Evolutionary conservation across 1,140 invertebrate genomes (phyloP).

Genomic region (Batillaria attramentaria): DNA sequence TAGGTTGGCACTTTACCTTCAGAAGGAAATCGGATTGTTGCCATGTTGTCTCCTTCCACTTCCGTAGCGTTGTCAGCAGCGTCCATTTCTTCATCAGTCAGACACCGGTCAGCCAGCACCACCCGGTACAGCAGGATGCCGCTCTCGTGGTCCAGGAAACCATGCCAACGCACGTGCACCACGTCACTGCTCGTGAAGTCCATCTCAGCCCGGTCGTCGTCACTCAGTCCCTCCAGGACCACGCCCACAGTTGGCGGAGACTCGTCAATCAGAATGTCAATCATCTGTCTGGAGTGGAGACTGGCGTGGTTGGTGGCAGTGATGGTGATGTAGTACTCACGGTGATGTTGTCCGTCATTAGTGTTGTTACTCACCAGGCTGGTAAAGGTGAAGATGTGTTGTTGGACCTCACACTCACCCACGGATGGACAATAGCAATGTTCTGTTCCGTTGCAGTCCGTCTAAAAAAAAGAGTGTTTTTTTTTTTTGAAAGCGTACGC

Average conservation of each 20-base stretch:
- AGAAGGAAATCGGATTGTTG: neutral
- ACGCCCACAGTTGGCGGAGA: constrained; percentile 47
- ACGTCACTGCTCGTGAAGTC: constrained; percentile 39
- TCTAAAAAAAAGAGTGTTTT: no score
- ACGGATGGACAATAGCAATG: constrained; percentile 51
- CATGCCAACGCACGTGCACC: constrained; percentile 39
- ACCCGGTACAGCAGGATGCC: constrained; percentile 44
- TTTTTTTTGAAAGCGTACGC: no score
- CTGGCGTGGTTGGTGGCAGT: constrained; percentile 45
- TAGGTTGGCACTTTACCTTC: no score
- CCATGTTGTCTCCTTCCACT: neutral
- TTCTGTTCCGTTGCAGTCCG: neutral
- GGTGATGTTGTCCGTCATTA: constrained; percentile 48
- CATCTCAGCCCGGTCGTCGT: constrained; percentile 35
- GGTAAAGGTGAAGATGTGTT: constrained; percentile 35
- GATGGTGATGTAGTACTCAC: constrained; percentile 49
- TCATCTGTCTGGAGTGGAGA: neutral
- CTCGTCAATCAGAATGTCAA: constrained; percentile 50
- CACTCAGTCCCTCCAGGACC: constrained; percentile 41
- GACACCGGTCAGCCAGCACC: constrained; percentile 34
- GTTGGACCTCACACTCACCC: constrained; percentile 40
- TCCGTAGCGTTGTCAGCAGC: neutral
- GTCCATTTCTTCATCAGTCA: constrained; percentile 26
- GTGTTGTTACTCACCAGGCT: constrained; percentile 34
- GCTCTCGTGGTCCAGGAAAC: constrained; percentile 51